These are phyloP conservation scores for Pharmacophagus antenor DNA, from an alignment of 2,888 invertebrate genomes.

Conservation along the genomic window DNA sequence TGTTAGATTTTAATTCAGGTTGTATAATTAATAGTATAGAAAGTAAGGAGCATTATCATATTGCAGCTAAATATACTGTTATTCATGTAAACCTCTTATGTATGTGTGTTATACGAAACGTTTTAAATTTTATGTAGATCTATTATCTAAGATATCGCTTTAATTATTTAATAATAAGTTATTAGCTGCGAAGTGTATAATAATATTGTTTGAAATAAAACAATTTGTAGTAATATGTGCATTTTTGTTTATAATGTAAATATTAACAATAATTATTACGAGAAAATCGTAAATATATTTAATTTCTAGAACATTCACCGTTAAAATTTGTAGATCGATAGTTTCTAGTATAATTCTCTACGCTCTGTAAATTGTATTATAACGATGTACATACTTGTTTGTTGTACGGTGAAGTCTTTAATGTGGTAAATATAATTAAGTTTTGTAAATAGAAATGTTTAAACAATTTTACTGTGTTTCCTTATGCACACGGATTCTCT, in stretches of 20 bases:
- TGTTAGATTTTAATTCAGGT: neutral
- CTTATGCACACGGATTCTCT: no score
- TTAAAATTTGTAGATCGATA: neutral
- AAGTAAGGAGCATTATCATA: neutral
- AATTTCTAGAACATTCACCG: neutral
- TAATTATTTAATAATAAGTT: neutral
- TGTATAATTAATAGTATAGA: constrained; percentile 23
- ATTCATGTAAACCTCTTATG: no score
- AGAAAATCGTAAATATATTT: neutral
- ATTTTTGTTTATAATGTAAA: neutral
- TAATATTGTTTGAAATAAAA: neutral
- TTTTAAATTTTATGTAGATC: neutral
- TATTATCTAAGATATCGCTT: neutral
- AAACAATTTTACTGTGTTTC: constrained; percentile 39
- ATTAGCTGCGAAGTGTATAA: no score
- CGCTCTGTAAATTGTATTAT: neutral
- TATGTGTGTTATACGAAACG: neutral
- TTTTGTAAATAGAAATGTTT: constrained; percentile 53
- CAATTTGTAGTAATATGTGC: neutral
- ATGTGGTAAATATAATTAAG: constrained; percentile 42
- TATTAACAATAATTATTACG: no score
- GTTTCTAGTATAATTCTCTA: neutral
- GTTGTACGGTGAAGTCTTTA: constrained; percentile 32
- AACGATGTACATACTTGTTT: neutral
- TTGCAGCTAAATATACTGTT: neutral